Base-by-base conservation (phyloP, 53 echinoderm and acorn worm genomes). In the Zoroaster sp. region DNA sequence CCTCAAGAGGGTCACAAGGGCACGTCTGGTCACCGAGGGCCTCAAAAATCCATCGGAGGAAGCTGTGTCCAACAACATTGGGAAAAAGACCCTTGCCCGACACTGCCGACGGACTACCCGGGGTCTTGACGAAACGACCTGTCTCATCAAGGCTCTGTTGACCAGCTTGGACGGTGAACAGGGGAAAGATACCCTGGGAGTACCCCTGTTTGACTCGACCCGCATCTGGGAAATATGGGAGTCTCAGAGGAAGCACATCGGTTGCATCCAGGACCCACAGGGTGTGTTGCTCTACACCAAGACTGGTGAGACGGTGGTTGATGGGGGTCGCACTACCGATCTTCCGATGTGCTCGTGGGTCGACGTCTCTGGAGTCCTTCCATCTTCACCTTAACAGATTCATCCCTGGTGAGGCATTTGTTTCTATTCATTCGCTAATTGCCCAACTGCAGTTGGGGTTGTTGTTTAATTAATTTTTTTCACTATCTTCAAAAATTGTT, bases 331-430 rank as follows among this genome's bases (percentile, higher is more conserved):
- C 40, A 15, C 88, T 96, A 32, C 92, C 92, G 1, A 78, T 85
- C 1, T 96, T 55, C 87, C 39, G 90, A 35, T 96, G 94, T 88
- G 94, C 85, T 17, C 70, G 92, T 17, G 94, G 96, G 5, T 88
- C 94, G 2, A 88, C 92, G n/a, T 96, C 94, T 0, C 70, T 96
- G 28, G 94, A 96, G 75, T 81, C 90, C 20, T 94, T 92, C 54
- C 94, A 96, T 23, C 87, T 92, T 1, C 96, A 93, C 43, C 75
- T 96, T 4, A 80, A 90, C 41, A 17, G 86, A 17, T 94, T 93
- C 77, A 96, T 95, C 31, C 96, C 90, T 67, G 96, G 93, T 91
- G 73, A 42, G 72, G 42, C 33, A 14, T 54, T 18, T 4, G 3
- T 69, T 21, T 7, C 33, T 66, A n/a, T n/a, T n/a, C n/a, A n/a